Base-by-base conservation (phyloP, 1,140 invertebrate species). In the Hylaeus anthracinus region DNA sequence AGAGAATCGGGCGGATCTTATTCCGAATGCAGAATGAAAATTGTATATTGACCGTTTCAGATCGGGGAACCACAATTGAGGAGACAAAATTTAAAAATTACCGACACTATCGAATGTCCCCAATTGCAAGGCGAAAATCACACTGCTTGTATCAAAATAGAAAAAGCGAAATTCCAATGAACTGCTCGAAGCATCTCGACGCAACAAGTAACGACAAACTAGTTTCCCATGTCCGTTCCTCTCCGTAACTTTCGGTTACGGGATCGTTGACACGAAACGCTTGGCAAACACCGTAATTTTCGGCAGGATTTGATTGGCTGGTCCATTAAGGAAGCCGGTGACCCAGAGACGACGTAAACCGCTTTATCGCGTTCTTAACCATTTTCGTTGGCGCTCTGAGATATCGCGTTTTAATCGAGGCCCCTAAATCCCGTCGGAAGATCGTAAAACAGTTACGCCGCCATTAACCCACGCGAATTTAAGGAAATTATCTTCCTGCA, bases 321-420 rank as follows among this genome's bases (percentile, higher is more conserved):
- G 6, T 39, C 5, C 5, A 12, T 9, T 1, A 15, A 0, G 53
- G 9, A 14, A 70, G 6, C 14, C 65, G 48, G 45, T 48, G 56
- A 58, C 10, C 51, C 61, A 43, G 45, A 64, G 41, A 37, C 39
- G 58, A 81, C 70, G 70, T 86, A 86, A 85, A 85, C 79, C 48
- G 26, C 45, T 85, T 86, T 82, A 82, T 81, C 69, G 70, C 82
- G 63, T 71, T 70, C 72, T 64, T 70, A 61, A 77, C 63, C 71
- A 82, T 78, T 84, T 83, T 71, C 83, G 53, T 63, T 41, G 45
- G n/a, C 51, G 3, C n/a, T 26, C 43, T 14, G 69, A 73, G 64
- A 84, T 85, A 85, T 86, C 84, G 64, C 78, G 69, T 65, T 70
- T 84, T 84, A 84, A 86, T 86, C 82, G 78, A 58, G 45, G 14